A percentile compares a stretch with the other conserved stretches of the same genome.
These are phyloP conservation scores for Podarcis siculus DNA, from an alignment of 2,797 vertebrate genomes.

Conservation along the genomic window DNA sequence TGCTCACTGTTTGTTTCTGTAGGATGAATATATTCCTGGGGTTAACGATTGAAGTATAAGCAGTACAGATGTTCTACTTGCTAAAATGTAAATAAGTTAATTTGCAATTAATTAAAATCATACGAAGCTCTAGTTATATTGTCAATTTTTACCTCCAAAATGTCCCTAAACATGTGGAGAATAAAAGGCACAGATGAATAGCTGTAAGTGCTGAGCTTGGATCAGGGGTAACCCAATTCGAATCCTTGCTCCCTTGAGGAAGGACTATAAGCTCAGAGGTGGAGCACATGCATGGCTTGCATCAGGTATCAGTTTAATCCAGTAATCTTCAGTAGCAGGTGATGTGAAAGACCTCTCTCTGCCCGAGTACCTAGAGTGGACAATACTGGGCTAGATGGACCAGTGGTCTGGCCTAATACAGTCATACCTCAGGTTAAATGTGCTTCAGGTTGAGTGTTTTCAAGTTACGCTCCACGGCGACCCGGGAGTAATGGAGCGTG, in stretches of 20 bases:
- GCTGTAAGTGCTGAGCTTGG: neutral
- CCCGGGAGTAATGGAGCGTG: too few species aligned
- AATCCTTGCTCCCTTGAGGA: neutral
- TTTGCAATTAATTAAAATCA: constrained; percentile 34
- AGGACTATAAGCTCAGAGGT: neutral
- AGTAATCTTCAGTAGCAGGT: neutral
- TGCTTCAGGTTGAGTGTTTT: too few species aligned
- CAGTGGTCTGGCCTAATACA: neutral
- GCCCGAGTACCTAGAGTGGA: too few species aligned
- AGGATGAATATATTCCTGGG: constrained; percentile 18
- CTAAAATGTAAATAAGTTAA: constrained; percentile 28
- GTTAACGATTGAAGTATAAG: constrained; percentile 36
- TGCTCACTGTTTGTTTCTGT: neutral
- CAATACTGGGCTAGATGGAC: too few species aligned
- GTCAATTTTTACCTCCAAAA: neutral
- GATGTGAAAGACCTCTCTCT: neutral
- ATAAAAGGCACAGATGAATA: neutral
- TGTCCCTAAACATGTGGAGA: constrained; percentile 32
- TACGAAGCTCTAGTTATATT: constrained; percentile 3
- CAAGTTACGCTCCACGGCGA: too few species aligned
- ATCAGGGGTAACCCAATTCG: too few species aligned
- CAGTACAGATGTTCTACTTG: constrained; percentile 5
- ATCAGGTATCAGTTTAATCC: neutral
- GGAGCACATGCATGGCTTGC: neutral
- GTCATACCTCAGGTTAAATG: too few species aligned